These are phyloP conservation scores for Perca fluviatilis DNA, from an alignment of 2,113 vertebrate species.

Conservation along the genomic window DNA sequence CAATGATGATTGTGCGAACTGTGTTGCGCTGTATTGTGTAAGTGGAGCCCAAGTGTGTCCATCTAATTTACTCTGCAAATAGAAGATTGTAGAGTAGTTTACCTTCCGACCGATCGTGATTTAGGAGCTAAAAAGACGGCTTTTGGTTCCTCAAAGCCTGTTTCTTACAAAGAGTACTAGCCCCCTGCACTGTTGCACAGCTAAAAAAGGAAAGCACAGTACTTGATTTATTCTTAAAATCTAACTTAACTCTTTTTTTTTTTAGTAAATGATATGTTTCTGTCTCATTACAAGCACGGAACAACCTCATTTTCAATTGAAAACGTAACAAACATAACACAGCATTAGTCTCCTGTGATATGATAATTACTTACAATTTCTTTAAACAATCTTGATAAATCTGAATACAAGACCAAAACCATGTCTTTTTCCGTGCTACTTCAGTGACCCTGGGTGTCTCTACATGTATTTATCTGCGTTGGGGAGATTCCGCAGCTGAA, in stretches of 20 bases:
- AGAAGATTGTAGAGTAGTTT: not conserved
- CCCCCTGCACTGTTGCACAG: not conserved
- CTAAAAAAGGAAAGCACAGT: not conserved
- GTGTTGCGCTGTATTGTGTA: not conserved
- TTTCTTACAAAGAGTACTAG: not conserved
- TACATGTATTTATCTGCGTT: not conserved
- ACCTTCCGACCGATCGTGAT: not conserved
- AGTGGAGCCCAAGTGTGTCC: not conserved
- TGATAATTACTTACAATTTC: not conserved
- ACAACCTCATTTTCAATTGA: not conserved
- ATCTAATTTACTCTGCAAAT: no score
- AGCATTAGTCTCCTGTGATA: not conserved
- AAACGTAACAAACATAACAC: no score
- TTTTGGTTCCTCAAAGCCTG: constrained; percentile 3
- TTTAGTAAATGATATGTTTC: not conserved
- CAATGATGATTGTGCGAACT: not conserved
- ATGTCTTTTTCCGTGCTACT: not conserved
- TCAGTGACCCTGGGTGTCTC: not conserved
- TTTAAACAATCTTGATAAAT: not conserved
- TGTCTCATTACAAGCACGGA: not conserved
- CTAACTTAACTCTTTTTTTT: no score
- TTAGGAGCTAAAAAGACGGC: not conserved
- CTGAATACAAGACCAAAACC: not conserved
- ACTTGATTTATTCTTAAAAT: not conserved
- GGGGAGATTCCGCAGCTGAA: not conserved